Evolutionary conservation across 2,888 invertebrate genomes (phyloP), one percentile per base, ranked within the genome.

Genomic region (Xestia c-nigrum): DNA sequence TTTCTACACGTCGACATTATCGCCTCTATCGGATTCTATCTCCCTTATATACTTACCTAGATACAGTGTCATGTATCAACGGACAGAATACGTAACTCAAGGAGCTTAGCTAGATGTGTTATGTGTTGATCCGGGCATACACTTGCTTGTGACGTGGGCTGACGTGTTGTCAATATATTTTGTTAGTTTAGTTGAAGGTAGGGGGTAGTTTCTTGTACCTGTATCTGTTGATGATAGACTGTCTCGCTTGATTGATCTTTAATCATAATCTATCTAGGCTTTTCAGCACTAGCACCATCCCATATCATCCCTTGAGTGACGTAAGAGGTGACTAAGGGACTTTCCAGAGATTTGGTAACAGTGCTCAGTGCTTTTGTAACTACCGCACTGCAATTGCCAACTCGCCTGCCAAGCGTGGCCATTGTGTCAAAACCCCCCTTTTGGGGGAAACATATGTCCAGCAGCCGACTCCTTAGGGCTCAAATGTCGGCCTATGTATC

Each of bases 41-140:
- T 64, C 5, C 21, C 5, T 3, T 71, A 21, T 40, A 14, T 19
- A 64, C 7, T 38, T 46, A 76, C 6, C 9, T 64, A 52, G 19
- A 14, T 77, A 52, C 21, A n/a, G 9, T 16, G 43, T 68, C 21
- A 63, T 12, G 38, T 79, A 63, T 79, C 46, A n/a, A 16, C 31
- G 47, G 43, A 38, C 80, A 21, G 38, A 57, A 46, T 46, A 21
- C 52, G 43, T 65, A 57, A 65, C 38, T 46, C 47, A 63, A 65
- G 55, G 57, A 73, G 78, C 80, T 65, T 80, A 65, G 38, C 14
- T 21, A 14, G 19, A 40, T 38, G 10, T 47, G 19, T 52, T 59
- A 61, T 64, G 38, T 63, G 64, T 64, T 64, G 63, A 63, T 47
- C 40, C n/a, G 19, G 12, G 24, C 50, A 38, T 59, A 59, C 74